These are phyloP conservation scores for Takifugu bimaculatus DNA, from an alignment of 2,113 vertebrate genomes.

Conservation along the genomic window DNA sequence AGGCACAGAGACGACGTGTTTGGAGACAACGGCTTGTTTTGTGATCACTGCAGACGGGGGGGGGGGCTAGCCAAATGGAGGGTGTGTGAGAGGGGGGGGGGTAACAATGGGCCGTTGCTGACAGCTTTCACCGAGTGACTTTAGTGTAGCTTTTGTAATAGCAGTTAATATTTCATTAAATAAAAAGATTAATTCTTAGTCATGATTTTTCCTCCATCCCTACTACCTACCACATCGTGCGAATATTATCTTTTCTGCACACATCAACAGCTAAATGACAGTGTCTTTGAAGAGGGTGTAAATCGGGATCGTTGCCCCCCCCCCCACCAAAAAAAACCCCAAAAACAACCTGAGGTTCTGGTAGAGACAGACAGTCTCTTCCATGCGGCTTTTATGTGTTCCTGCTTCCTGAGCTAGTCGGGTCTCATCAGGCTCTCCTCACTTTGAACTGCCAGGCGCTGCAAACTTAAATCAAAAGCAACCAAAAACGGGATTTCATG, in stretches of 20 bases:
- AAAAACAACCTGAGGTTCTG: conserved; percentile 9
- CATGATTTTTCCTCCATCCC: too few species aligned
- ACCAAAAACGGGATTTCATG: neutral
- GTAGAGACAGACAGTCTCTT: conserved; percentile 62
- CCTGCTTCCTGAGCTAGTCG: conserved; percentile 61
- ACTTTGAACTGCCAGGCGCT: conserved; percentile 69
- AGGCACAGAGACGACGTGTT: conserved; percentile 70
- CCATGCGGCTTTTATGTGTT: conserved; percentile 64
- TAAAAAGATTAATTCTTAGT: too few species aligned
- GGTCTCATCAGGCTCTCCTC: conserved; percentile 54
- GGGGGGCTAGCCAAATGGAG: conserved; percentile 43
- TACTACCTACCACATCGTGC: too few species aligned
- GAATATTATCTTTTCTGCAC: neutral
- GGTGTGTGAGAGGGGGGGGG: conserved; percentile 26
- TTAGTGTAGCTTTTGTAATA: too few species aligned
- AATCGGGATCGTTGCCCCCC: neutral
- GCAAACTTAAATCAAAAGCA: conserved; percentile 34
- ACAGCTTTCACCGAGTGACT: conserved; percentile 24
- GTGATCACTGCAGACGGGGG: conserved; percentile 69
- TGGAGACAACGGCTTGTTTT: conserved; percentile 74
- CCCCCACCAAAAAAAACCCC: too few species aligned
- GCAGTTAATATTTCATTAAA: too few species aligned
- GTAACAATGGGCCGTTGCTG: conserved; percentile 38
- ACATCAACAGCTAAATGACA: neutral
- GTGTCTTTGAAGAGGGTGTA: neutral